Conservation (phyloP, 2,888 invertebrate species). For the Lysandra bellargus region DNA sequence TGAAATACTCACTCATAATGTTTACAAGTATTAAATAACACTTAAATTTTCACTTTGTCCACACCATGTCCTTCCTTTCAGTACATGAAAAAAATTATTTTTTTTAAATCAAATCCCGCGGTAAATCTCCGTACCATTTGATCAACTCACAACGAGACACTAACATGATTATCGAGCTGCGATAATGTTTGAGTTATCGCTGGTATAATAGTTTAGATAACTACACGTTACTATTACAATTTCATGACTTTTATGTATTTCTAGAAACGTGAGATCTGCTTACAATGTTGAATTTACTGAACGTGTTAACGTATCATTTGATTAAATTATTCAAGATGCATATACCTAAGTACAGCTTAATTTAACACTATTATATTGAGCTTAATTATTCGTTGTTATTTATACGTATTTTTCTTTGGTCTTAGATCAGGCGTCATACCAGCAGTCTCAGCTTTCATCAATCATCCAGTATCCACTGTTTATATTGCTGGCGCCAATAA, state of each 20-base stretch:
- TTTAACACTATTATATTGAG: too few relatives aligned
- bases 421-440: neutral
- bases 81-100: neutral
- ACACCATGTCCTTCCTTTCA: neutral
- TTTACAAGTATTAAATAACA: neutral
- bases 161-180: slow-evolving; percentile 24
- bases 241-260: slow-evolving; percentile 4
- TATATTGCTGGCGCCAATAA: neutral
- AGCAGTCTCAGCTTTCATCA: neutral
- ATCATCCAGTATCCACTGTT: neutral
- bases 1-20: neutral
- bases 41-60: neutral
- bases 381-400: too few relatives aligned
- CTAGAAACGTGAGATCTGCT: neutral
- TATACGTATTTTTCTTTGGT: too few relatives aligned
- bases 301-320: neutral
- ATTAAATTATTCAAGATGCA: neutral
- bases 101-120: neutral
- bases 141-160: slow-evolving; percentile 15
- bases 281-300: neutral
- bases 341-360: too few relatives aligned
- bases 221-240: neutral
- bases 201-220: slow-evolving; percentile 13
- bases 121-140: neutral
- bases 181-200: slow-evolving; percentile 19